A percentile compares a stretch with the other conserved stretches of the same genome.
These are phyloP conservation scores for Thamnophis elegans DNA, from an alignment of 2,797 vertebrate species.

Conservation along the genomic window DNA sequence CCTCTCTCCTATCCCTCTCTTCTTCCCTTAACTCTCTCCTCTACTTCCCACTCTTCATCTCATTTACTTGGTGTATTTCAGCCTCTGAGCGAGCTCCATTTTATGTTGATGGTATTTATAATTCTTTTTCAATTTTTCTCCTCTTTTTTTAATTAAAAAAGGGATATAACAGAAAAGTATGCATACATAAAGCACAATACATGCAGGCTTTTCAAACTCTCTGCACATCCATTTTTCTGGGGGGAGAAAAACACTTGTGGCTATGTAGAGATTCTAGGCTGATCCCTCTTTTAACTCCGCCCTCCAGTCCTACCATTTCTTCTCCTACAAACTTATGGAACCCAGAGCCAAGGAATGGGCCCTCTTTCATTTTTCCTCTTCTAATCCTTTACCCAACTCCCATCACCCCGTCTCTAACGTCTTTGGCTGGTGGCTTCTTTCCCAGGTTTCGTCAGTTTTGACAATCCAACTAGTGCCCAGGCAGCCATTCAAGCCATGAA, in stretches of 20 bases:
- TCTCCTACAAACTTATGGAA: neutral
- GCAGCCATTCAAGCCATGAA: slow-evolving; percentile 98
- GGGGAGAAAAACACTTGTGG: neutral
- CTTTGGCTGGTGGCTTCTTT: rapidly evolving
- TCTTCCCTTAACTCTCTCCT: too few species aligned
- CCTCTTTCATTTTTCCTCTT: neutral
- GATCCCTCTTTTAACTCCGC: neutral
- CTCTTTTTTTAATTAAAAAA: too few species aligned
- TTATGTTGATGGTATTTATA: too few species aligned
- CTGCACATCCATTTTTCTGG: too few species aligned
- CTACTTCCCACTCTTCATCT: too few species aligned
- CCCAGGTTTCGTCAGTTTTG: slow-evolving; percentile 96
- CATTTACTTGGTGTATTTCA: too few species aligned
- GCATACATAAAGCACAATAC: too few species aligned
- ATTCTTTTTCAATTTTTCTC: too few species aligned
- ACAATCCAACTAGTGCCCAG: slow-evolving; percentile 97
- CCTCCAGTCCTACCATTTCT: neutral
- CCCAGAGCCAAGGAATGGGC: neutral
- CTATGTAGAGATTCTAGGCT: neutral
- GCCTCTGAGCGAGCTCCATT: too few species aligned
- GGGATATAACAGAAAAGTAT: too few species aligned
- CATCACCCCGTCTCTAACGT: neutral
- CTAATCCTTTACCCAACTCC: neutral
- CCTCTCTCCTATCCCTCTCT: too few species aligned
- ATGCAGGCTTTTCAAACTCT: too few species aligned